Evolutionary conservation across 37 sponge, comb jelly and placozoan genomes (phyloP).

Genomic region (Oopsacas minuta): DNA sequence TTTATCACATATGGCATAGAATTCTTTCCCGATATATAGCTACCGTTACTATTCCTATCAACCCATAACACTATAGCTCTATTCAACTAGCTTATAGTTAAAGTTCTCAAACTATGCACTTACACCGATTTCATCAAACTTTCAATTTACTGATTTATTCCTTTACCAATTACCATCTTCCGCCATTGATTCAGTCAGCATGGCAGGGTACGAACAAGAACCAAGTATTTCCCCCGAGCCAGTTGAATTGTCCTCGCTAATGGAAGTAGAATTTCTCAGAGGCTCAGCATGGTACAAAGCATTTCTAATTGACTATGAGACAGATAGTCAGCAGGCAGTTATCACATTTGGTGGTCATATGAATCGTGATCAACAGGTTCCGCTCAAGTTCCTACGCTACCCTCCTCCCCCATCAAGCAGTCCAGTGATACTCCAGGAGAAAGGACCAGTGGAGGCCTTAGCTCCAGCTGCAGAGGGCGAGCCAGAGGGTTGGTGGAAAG

Average conservation of each 20-base stretch:
- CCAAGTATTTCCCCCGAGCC: not conserved
- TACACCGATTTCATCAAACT: slow-evolving; percentile 8
- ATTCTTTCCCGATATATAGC: not conserved
- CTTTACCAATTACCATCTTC: not conserved
- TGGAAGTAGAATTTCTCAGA: slow-evolving; percentile 14
- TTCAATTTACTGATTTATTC: slow-evolving; percentile 3
- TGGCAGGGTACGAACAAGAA: slow-evolving; percentile 5
- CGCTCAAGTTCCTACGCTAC: not conserved
- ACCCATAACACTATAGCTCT: not conserved
- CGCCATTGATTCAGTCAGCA: not conserved
- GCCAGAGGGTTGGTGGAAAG: slow-evolving; percentile 68
- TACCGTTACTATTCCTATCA: not conserved
- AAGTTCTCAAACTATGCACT: not conserved
- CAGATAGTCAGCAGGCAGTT: slow-evolving; percentile 4
- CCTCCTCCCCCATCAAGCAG: not conserved
- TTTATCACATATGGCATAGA: too few relatives aligned
- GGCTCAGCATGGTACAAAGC: slow-evolving; percentile 6
- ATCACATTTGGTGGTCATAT: not conserved
- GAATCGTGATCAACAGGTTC: slow-evolving; percentile 7
- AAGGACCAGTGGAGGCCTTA: slow-evolving; percentile 32
- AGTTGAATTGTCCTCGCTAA: not conserved
- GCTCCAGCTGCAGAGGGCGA: slow-evolving; percentile 60
- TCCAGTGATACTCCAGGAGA: not conserved
- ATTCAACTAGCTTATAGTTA: not conserved
- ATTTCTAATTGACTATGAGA: not conserved